Conservation (phyloP, 1,140 invertebrate genomes). For the Neuroterus valhalla region DNA sequence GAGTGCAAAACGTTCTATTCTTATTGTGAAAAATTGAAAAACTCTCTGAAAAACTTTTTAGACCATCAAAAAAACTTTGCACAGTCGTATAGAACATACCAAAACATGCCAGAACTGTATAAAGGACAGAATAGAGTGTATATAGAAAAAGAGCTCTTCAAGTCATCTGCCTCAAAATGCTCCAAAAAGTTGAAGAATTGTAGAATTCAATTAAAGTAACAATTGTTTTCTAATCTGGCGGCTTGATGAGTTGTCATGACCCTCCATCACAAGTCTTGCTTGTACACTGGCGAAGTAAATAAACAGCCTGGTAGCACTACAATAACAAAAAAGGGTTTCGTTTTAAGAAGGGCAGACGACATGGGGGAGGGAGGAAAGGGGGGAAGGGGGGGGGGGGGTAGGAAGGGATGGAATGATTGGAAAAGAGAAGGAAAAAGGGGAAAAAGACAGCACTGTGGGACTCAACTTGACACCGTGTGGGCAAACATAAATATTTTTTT, state of each 20-base stretch:
- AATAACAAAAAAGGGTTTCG: conserved; percentile 39
- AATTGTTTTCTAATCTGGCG: background rate
- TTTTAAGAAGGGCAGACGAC: conserved; percentile 44
- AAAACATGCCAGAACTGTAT: no score
- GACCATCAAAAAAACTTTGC: no score
- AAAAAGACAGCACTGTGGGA: background rate
- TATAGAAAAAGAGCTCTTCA: no score
- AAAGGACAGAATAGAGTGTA: no score
- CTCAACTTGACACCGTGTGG: conserved; percentile 37
- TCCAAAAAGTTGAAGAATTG: no score
- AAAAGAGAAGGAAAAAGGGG: conserved; percentile 27
- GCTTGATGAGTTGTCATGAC: conserved; percentile 11
- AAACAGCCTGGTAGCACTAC: conserved; percentile 37
- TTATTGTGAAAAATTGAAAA: no score
- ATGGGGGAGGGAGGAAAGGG: conserved; percentile 5
- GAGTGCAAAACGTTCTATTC: no score
- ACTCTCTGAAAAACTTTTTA: no score
- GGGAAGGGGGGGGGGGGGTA: background rate
- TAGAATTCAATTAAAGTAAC: no score
- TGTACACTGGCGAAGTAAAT: conserved; percentile 48
- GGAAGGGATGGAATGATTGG: background rate
- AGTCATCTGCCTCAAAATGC: no score
- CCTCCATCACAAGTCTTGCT: conserved; percentile 11
- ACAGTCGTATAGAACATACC: no score
- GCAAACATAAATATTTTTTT: conserved; percentile 43